A percentile compares a stretch with the other conserved stretches of the same genome.
Conservation (phyloP, 2,113 vertebrate species). For the Hyperoodon ampullatus region DNA sequence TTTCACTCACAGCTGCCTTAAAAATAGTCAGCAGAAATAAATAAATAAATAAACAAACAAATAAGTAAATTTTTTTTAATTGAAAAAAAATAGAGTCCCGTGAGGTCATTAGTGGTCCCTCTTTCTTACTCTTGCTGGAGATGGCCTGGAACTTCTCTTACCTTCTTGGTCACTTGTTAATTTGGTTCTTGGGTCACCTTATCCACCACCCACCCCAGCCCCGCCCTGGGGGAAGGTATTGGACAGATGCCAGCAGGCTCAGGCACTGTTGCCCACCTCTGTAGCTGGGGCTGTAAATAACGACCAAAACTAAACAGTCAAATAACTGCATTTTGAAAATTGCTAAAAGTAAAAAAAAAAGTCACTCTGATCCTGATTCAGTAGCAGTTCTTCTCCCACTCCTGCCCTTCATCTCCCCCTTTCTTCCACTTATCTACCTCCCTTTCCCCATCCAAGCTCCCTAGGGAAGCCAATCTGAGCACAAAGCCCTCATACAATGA, state of each 20-base stretch:
- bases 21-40: constrained; percentile 1
- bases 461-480: constrained; percentile 48
- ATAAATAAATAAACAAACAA: too few species aligned
- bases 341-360: constrained; percentile 32
- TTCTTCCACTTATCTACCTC: constrained; percentile 29
- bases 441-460: constrained; percentile 50
- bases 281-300: constrained; percentile 78
- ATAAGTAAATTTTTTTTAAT: background rate
- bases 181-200: constrained; percentile 34
- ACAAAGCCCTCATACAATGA: constrained; percentile 66
- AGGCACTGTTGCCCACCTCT: constrained; percentile 62
- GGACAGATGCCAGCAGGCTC: constrained; percentile 63
- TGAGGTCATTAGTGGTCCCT: background rate
- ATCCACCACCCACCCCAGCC: background rate
- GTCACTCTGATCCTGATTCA: constrained; percentile 38
- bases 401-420: background rate
- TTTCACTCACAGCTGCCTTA: constrained; percentile 11
- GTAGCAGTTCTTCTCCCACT: constrained; percentile 22
- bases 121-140: background rate
- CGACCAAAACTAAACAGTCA: constrained; percentile 72
- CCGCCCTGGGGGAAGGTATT: constrained; percentile 47
- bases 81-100: background rate
- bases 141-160: constrained; percentile 22
- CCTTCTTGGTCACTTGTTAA: background rate
- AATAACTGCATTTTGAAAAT: constrained; percentile 75